Evolutionary conservation across 1,140 invertebrate genomes (phyloP).

Genomic region (Papilio xuthus): DNA sequence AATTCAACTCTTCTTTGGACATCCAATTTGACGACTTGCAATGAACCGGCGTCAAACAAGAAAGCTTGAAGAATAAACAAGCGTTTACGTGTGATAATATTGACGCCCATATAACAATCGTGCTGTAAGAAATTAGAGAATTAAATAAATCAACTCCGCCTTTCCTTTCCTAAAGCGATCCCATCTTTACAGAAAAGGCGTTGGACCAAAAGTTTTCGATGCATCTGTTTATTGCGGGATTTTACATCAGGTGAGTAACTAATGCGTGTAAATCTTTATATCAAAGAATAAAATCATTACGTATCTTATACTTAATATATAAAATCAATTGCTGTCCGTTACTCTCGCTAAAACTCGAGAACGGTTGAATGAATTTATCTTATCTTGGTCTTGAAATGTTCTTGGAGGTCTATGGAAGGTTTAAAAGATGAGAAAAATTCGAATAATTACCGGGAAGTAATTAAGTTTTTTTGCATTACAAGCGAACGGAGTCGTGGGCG

Average conservation of each 20-base stretch:
- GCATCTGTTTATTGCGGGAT: background rate
- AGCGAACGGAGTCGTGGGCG: too few relatives aligned
- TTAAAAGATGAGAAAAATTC: too few relatives aligned
- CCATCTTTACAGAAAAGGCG: background rate
- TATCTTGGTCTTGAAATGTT: too few relatives aligned
- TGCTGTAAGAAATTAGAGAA: constrained; percentile 48
- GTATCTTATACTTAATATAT: too few relatives aligned
- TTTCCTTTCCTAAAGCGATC: background rate
- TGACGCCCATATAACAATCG: constrained; percentile 72
- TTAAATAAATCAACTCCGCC: background rate
- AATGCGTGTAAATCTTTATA: constrained; percentile 29
- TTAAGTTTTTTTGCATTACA: too few relatives aligned
- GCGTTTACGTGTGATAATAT: constrained; percentile 74
- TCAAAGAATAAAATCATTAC: constrained; percentile 7
- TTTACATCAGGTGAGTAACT: background rate
- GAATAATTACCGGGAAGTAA: too few relatives aligned
- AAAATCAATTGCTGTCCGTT: too few relatives aligned
- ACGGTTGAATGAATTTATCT: too few relatives aligned
- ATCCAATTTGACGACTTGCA: constrained; percentile 74
- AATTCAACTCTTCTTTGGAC: constrained; percentile 66
- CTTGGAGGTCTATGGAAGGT: too few relatives aligned
- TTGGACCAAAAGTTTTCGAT: background rate
- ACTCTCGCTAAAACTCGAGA: too few relatives aligned
- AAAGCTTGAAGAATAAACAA: constrained; percentile 75
- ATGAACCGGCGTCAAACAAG: constrained; percentile 70